Percentiles rank a stretch among this genome's conserved stretches.
Evolutionary conservation across 1,140 invertebrate genomes (phyloP).

Genomic region (Listronotus bonariensis): DNA sequence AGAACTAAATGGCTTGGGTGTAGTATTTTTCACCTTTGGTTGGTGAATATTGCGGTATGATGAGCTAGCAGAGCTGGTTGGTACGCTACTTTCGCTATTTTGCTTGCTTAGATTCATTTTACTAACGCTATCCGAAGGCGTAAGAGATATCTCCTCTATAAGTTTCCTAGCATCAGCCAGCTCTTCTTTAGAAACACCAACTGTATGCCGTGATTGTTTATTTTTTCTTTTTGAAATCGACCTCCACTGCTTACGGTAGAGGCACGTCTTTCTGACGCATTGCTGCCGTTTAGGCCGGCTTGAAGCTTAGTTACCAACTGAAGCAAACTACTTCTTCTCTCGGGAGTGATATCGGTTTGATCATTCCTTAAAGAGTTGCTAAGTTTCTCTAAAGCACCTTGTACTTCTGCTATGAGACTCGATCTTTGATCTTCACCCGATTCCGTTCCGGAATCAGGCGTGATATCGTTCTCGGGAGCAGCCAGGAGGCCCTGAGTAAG

Average conservation of each 20-base stretch:
- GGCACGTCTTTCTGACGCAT: slow-evolving; percentile 17
- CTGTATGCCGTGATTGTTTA: slow-evolving; percentile 72
- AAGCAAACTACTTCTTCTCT: slow-evolving; percentile 68
- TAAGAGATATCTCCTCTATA: slow-evolving; percentile 67
- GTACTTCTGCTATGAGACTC: slow-evolving; percentile 76
- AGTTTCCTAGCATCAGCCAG: slow-evolving; percentile 74
- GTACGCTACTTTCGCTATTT: slow-evolving; percentile 48
- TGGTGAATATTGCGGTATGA: slow-evolving; percentile 46
- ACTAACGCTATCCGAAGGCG: slow-evolving; percentile 43
- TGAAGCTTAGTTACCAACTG: slow-evolving; percentile 76
- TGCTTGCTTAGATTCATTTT: slow-evolving; percentile 41
- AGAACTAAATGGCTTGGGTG: slow-evolving; percentile 55
- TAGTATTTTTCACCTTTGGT: slow-evolving; percentile 54
- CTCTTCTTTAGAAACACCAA: slow-evolving; percentile 79
- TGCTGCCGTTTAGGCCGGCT: slow-evolving; percentile 60
- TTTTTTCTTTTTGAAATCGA: slow-evolving; percentile 51
- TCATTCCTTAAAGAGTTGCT: slow-evolving; percentile 69
- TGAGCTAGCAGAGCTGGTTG: slow-evolving; percentile 36
- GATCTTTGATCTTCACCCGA: slow-evolving; percentile 66
- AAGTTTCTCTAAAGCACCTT: slow-evolving; percentile 73
- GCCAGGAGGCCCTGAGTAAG: slow-evolving; percentile 60
- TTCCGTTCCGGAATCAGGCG: slow-evolving; percentile 67
- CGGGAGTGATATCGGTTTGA: slow-evolving; percentile 58
- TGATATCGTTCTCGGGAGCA: slow-evolving; percentile 48
- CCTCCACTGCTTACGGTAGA: slow-evolving; percentile 46